Evolutionary conservation across 2,888 invertebrate species (phyloP).

Genomic region (Drosophila mimetica): DNA sequence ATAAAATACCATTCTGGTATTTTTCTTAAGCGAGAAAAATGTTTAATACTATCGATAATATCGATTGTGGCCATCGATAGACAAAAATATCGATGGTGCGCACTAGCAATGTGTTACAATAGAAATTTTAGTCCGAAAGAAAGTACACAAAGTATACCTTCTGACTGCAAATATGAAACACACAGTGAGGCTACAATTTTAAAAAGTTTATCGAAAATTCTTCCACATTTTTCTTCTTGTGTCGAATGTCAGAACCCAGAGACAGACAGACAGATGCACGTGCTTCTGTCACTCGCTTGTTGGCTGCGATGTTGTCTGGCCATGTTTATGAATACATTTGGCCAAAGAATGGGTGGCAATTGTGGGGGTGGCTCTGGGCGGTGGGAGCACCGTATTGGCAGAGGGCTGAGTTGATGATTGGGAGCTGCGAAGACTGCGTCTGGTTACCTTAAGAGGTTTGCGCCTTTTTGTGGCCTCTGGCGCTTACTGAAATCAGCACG

Average conservation of each 20-base stretch:
- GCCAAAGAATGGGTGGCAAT: not conserved
- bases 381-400: not conserved
- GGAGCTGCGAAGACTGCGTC: constrained; percentile 12
- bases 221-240: not conserved
- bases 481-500: constrained; percentile 65
- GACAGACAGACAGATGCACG: constrained; percentile 52
- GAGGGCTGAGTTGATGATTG: not conserved
- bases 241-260: not conserved
- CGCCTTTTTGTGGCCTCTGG: constrained; percentile 47
- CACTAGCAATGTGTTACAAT: no score
- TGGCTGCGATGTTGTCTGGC: constrained; percentile 69
- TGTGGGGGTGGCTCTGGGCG: not conserved
- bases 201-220: no score
- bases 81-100: no score
- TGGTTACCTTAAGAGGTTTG: constrained; percentile 57
- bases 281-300: constrained; percentile 71
- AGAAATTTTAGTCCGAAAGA: no score
- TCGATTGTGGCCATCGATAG: no score
- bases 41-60: no score
- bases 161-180: no score
- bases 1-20: no score
- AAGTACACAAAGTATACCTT: no score
- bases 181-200: no score
- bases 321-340: constrained; percentile 76
- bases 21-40: no score